Evolutionary conservation across 2,797 vertebrate species (phyloP), one percentile per base, ranked within the genome.

Genomic region (Cyclura pinguis): DNA sequence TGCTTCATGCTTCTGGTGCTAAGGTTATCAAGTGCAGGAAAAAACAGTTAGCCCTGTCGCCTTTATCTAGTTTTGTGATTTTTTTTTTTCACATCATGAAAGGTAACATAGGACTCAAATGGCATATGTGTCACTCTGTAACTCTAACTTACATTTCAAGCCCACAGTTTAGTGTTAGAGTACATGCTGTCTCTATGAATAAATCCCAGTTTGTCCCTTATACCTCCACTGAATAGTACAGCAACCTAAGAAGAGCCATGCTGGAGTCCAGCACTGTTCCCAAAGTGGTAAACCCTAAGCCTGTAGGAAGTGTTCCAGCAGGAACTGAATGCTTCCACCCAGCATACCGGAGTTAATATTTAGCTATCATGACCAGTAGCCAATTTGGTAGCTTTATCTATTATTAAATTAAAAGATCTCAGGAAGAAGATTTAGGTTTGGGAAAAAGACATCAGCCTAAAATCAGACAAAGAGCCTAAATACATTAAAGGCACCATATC

Each of bases 81-180:
- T 94, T 93, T 91, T 91, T 93, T 64, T 90, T 89, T n/a, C 82
- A 20, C 84, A 87, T 42, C 52, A 72, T 57, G 50, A 59, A 82
- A n/a, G 69, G 72, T 57, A 59, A 76, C 52, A 50, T 59, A 82
- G 20, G 42, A 35, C 22, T 81, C 18, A 59, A 3, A 13, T 27
- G 35, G n/a, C 52, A n/a, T 13, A 52, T 52, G 72, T 62, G 10
- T 59, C 24, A 7, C 4, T 20, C 16, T 87, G 42, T 47, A 16
- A 35, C 35, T 72, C 59, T 81, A 72, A 35, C 59, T 35, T 52
- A 27, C 12, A 81, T 80, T 88, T 55, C 7, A 67, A 35, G 62
- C 7, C 38, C 38, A 22, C 62, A 62, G 8, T 27, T 76, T 32
- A 67, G 3, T 80, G 4, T 29, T 52, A 32, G 27, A 67, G 18